phyloP scores from a whole-genome alignment of 2,797 vertebrate genomes.

The Tympanoctomys barrerae region DNA sequence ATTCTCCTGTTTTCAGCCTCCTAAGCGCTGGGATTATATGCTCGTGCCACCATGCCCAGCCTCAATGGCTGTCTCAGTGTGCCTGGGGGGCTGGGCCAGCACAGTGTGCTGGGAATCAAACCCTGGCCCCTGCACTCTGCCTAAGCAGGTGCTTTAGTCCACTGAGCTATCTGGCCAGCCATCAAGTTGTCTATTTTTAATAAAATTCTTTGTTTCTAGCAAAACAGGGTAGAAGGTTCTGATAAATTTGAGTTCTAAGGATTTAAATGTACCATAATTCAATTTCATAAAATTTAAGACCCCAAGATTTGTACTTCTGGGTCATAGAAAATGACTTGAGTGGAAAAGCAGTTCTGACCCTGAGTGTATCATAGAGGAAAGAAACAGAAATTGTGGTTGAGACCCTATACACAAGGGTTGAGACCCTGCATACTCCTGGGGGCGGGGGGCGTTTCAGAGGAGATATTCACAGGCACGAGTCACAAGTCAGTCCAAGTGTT shows the following conservation, averaged over 20 bases:
- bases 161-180: no score
- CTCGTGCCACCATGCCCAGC: no score
- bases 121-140: no score
- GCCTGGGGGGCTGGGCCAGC: no score
- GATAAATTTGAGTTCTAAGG: constrained; percentile 47
- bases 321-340: not conserved
- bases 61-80: no score
- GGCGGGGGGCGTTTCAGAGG: not conserved
- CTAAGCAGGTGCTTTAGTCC: no score
- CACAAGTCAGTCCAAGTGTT: not conserved
- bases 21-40: no score
- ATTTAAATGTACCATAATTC: constrained; percentile 42
- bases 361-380: not conserved
- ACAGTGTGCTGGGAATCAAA: no score
- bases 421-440: not conserved
- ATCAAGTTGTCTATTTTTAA: constrained; percentile 57
- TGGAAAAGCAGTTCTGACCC: constrained; percentile 9
- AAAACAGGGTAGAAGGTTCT: constrained; percentile 42
- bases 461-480: not conserved
- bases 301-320: not conserved
- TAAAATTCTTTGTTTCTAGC: constrained; percentile 57
- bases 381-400: not conserved
- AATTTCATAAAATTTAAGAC: constrained; percentile 47
- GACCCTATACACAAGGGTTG: not conserved
- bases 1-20: no score